A percentile compares a stretch with the other conserved stretches of the same genome.
phyloP scores from a whole-genome alignment of 1,140 invertebrate species.

The Ylistrum balloti region DNA sequence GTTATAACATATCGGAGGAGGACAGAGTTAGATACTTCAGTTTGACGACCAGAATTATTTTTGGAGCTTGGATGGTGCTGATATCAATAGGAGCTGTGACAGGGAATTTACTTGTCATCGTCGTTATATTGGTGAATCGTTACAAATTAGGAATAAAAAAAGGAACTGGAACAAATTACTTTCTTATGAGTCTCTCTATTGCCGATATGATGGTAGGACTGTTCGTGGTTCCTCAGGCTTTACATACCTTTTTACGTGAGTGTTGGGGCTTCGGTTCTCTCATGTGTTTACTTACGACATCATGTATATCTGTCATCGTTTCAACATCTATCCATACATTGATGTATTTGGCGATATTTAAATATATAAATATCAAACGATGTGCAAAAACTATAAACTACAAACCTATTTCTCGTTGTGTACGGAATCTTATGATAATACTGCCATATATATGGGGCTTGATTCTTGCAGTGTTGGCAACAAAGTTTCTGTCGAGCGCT shows the following conservation, averaged over 20 bases:
- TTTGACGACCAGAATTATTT: slow-evolving; percentile 12
- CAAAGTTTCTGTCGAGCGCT: slow-evolving; percentile 76
- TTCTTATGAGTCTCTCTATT: slow-evolving; percentile 80
- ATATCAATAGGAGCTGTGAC: slow-evolving; percentile 42
- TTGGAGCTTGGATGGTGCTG: slow-evolving; percentile 44
- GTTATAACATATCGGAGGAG: not conserved
- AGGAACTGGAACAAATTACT: slow-evolving; percentile 76
- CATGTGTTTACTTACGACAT: not conserved
- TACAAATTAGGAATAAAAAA: not conserved
- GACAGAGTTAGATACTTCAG: slow-evolving; percentile 44
- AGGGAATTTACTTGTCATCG: slow-evolving; percentile 49
- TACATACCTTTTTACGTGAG: slow-evolving; percentile 65
- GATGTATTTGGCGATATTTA: slow-evolving; percentile 10
- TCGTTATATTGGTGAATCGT: slow-evolving; percentile 46
- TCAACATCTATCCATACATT: not conserved
- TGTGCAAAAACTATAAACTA: not conserved
- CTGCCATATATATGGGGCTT: slow-evolving; percentile 81
- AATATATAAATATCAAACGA: not conserved
- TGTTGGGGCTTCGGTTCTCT: not conserved
- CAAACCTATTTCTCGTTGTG: slow-evolving; percentile 35
- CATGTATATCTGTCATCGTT: not conserved
- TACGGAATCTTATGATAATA: slow-evolving; percentile 76
- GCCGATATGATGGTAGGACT: slow-evolving; percentile 80
- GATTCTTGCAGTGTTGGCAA: slow-evolving; percentile 76
- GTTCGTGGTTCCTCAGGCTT: slow-evolving; percentile 79